Evolutionary conservation across 2,888 invertebrate species (phyloP), one percentile per base, ranked within the genome.

Genomic region (Scaptomyza cyrtandrae): DNA sequence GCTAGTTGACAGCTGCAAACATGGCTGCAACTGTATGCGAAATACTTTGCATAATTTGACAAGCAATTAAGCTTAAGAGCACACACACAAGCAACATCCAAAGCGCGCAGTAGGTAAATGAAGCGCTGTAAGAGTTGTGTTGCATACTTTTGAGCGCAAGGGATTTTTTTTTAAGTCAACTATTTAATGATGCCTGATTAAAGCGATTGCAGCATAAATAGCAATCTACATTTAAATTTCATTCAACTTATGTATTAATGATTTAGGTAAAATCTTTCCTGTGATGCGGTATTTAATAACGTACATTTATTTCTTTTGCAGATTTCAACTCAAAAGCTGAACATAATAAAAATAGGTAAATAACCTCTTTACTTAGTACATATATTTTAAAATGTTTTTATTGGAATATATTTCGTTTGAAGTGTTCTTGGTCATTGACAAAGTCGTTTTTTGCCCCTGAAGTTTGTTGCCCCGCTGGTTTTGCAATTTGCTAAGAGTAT

Each of bases 21-120:
- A 61, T 29, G 45, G 64, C 43, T 59, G 67, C 62, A 71, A 67
- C 48, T 66, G 49, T 76, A 71, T 62, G 66, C 55, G 46, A 60
- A 74, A 73, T 80, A 80, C 75, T 83, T 80, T 75, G 79, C 75
- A 81, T 81, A 86, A 86, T 86, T 83, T 81, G 74, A 71, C 70
- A 72, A 83, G 81, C 83, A 87, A 87, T 87, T 87, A 74, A 77
- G 81, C 73, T 65, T 57, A 59, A 69, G 69, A 63, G 66, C 50
- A 72, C 69, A 43, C 33, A 53, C 6, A 46, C 19, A 43, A 16
- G 31, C 13, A 29, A 56, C 63, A 56, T 63, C 19, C 19, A 35
- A 43, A 7, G 53, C 53, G 44, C 66, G 49, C 58, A 46, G 37
- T 43, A 43, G 59, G 55, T 62, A 73, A 79, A 78, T 79, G 70